Evolutionary conservation across 2,888 invertebrate species (phyloP), one percentile per base, ranked within the genome.

Genomic region (Macroteleia sp.): DNA sequence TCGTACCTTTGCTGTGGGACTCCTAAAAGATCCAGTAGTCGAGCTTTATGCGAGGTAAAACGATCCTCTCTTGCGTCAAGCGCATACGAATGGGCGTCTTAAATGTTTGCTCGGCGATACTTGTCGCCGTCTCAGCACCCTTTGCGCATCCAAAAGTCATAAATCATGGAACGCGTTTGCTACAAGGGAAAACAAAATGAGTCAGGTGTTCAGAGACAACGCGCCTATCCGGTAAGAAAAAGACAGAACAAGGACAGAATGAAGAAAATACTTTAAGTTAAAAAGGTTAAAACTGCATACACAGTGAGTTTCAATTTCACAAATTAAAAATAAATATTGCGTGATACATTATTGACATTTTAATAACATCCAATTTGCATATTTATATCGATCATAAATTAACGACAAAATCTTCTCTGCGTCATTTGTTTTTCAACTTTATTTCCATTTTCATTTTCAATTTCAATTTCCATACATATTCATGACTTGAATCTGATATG

Each of bases 91-190:
- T 39, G 22, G 57, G 66, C 56, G 71, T 62, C 67, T 61, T 50
- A 77, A 77, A 73, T 77, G 77, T 77, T 77, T 77, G 77, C 46
- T 42, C 62, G 54, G 67, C 62, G 67, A 77, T 77, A 77, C 77
- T 77, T 67, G 67, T 67, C 73, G 34, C 61, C 61, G 61, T 71
- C 66, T 61, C 67, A 67, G 50, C 57, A 59, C 61, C 61, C 67
- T 59, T 28, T 28, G 46, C 41, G 34, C 50, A 71, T 71, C 70
- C 71, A 56, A 71, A 77, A 71, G 71, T 71, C 71, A 71, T 77
- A 77, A 77, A 77, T 77, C 77, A 67, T 67, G 48, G 64, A 70
- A 64, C 50, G 20, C 62, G 20, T 54, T 62, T 57, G 42, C 67
- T 62, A 44, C 61, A 19, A 52, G 56, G 48, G 59, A 61, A 62